Conservation (phyloP, 2,888 invertebrate genomes). For the Lumbricus terrestris region DNA sequence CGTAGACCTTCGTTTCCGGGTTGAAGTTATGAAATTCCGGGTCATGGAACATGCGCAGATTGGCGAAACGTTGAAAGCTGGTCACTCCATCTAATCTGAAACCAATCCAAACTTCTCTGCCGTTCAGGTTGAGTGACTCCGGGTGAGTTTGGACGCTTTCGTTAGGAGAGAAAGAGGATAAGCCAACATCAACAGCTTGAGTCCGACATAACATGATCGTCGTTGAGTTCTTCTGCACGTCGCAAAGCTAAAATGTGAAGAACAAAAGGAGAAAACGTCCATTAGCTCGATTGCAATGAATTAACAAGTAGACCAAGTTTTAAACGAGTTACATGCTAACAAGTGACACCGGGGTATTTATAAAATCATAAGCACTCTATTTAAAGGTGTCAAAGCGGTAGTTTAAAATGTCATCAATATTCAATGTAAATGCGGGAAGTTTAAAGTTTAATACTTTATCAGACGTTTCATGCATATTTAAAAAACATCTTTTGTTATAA, state of each 20-base stretch:
- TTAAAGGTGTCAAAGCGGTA: no score
- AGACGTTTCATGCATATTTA: no score
- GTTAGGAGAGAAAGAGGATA: not conserved
- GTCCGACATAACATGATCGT: not conserved
- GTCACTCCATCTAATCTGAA: not conserved
- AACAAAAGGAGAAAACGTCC: not conserved
- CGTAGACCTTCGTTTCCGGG: not conserved
- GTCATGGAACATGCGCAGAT: not conserved
- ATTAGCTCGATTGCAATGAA: no score
- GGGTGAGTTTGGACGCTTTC: not conserved
- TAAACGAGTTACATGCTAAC: no score
- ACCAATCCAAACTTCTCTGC: not conserved
- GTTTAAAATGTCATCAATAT: no score
- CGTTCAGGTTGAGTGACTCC: not conserved
- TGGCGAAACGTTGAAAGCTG: not conserved
- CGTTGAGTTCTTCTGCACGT: not conserved
- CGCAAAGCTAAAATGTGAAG: not conserved
- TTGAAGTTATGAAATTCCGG: not conserved
- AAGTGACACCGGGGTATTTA: no score
- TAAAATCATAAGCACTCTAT: no score
- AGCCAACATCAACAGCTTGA: not conserved
- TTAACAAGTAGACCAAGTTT: no score
- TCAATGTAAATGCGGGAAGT: no score
- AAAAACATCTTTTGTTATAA: no score
- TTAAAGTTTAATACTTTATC: no score